phyloP scores from a whole-genome alignment of 2,113 vertebrate genomes.

The Amblyopsis rosae region DNA sequence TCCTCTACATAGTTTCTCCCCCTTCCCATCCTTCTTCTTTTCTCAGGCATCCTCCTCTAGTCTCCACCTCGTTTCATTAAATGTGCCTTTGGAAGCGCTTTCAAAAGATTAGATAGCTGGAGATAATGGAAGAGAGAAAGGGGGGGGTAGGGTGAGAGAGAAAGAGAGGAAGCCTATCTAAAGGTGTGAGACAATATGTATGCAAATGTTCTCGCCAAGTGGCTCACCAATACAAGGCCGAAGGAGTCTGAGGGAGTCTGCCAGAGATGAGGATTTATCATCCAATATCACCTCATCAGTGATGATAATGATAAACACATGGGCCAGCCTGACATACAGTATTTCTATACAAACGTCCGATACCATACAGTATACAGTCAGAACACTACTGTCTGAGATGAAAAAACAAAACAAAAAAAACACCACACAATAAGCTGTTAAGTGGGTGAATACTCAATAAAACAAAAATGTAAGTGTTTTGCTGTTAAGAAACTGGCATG shows the following conservation, averaged over 20 bases:
- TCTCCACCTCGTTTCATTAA: conserved; percentile 48
- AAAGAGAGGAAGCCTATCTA: conserved; percentile 44
- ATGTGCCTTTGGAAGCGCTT: conserved; percentile 25
- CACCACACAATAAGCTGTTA: conserved; percentile 2
- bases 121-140: conserved; percentile 18
- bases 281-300: conserved; percentile 59
- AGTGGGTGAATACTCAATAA: conserved; percentile 18
- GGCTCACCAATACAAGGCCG: conserved; percentile 19
- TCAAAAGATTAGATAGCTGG: conserved; percentile 29
- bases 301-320: conserved; percentile 62
- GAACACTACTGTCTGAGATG: conserved; percentile 10
- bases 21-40: not conserved
- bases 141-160: conserved; percentile 31
- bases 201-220: conserved; percentile 68
- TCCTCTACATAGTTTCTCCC: not conserved
- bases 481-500: conserved; percentile 25
- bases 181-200: conserved; percentile 79
- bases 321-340: conserved; percentile 45
- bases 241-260: conserved; percentile 34
- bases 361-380: conserved; percentile 37
- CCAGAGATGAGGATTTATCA: conserved; percentile 61
- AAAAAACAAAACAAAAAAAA: conserved; percentile 10
- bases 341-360: conserved; percentile 30
- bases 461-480: conserved; percentile 41
- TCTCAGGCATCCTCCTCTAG: not conserved